A percentile compares a stretch with the other conserved stretches of the same genome.
Conservation (phyloP, 2,888 invertebrate species). For the Tachina fera region DNA sequence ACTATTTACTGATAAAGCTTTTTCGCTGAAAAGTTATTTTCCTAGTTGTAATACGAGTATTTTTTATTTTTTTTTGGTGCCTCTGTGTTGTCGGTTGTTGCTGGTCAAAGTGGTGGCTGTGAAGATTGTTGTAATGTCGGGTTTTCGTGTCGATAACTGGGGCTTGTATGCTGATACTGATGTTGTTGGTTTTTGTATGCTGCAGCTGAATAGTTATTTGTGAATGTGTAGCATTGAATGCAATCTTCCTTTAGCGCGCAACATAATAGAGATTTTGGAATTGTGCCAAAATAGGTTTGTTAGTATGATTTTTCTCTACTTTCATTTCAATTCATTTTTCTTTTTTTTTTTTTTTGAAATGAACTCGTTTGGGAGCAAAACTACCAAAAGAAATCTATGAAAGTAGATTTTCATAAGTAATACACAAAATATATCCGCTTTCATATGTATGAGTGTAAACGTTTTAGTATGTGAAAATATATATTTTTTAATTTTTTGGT, state of each 20-base stretch:
- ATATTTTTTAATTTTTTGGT: background rate
- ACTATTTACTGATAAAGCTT: conserved; percentile 46
- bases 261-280: conserved; percentile 56
- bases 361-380: background rate
- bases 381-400: conserved; percentile 11
- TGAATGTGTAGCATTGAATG: conserved; percentile 31
- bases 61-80: background rate
- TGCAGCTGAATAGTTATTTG: conserved; percentile 11
- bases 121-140: conserved; percentile 16
- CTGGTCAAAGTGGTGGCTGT: background rate
- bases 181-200: conserved; percentile 17
- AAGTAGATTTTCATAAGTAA: conserved; percentile 38
- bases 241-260: conserved; percentile 45
- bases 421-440: background rate
- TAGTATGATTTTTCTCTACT: background rate
- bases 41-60: background rate
- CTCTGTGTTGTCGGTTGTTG: background rate
- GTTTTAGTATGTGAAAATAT: no score
- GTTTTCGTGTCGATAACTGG: conserved; percentile 37
- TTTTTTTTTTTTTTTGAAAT: conserved; percentile 6
- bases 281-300: conserved; percentile 48
- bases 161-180: conserved; percentile 13
- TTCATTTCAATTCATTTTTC: background rate
- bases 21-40: conserved; percentile 54
- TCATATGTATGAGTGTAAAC: background rate